A percentile compares a stretch with the other conserved stretches of the same genome.
phyloP scores from a whole-genome alignment of 2,888 invertebrate species.

The Drosophila neonasuta region DNA sequence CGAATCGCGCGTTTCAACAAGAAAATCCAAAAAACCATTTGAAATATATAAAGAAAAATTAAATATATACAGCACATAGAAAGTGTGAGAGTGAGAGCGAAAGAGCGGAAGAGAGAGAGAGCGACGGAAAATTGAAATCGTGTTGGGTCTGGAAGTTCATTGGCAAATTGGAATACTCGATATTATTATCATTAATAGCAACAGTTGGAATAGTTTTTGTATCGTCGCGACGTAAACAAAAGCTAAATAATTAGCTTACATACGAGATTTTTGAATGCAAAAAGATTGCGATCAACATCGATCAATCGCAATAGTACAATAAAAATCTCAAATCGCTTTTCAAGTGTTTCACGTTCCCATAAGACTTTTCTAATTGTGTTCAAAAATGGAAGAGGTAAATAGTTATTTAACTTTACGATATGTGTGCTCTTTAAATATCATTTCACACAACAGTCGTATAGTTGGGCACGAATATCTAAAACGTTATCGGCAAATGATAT shows the following conservation, averaged over 20 bases:
- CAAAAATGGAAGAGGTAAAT: slow-evolving; percentile 65
- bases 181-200: slow-evolving; percentile 24
- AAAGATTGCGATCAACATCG: slow-evolving; percentile 8
- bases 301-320: slow-evolving; percentile 2
- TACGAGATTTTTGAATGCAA: slow-evolving; percentile 13
- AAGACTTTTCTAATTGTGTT: slow-evolving; percentile 48
- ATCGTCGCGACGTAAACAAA: slow-evolving; percentile 31
- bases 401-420: not conserved
- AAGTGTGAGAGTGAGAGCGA: not conserved
- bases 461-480: not conserved
- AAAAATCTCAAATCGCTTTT: slow-evolving; percentile 1
- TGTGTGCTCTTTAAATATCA: not conserved
- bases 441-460: not conserved
- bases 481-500: not conserved
- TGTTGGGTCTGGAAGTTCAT: slow-evolving; percentile 23
- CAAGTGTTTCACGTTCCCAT: slow-evolving; percentile 22
- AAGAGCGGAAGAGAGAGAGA: not conserved
- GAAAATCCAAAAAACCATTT: slow-evolving; percentile 9
- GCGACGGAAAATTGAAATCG: slow-evolving; percentile 25
- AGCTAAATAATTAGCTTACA: slow-evolving; percentile 18
- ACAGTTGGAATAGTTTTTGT: slow-evolving; percentile 40
- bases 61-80: slow-evolving; percentile 15
- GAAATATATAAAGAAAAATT: slow-evolving; percentile 24
- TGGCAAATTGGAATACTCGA: slow-evolving; percentile 22
- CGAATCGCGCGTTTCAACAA: slow-evolving; percentile 43